A percentile compares a stretch with the other conserved stretches of the same genome.
Conservation (phyloP, 2,797 vertebrate species). For the Pelochelys cantorii region DNA sequence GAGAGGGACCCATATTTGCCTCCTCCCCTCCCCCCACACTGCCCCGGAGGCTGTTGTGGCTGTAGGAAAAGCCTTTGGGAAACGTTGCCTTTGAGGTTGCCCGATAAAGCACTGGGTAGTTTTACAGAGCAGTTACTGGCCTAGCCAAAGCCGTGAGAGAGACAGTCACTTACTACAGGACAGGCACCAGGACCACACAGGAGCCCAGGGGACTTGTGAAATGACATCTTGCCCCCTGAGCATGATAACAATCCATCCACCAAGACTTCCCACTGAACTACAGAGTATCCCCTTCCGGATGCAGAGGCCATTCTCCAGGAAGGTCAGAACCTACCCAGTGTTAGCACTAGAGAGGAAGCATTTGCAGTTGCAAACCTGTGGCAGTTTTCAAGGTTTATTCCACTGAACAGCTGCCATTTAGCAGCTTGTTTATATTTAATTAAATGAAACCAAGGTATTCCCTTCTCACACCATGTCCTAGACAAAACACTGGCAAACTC, state of each 20-base stretch:
- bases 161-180: background rate
- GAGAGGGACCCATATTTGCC: too few species aligned
- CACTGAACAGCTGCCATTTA: background rate
- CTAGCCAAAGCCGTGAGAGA: accelerated
- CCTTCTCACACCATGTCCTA: background rate
- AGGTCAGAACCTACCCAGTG: background rate
- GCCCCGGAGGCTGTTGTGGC: too few species aligned
- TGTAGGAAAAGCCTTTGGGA: too few species aligned
- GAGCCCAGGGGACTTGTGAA: background rate
- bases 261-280: background rate
- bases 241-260: background rate
- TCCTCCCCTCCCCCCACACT: too few species aligned
- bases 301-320: background rate
- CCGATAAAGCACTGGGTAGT: background rate
- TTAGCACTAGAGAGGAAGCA: background rate
- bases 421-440: background rate
- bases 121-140: background rate
- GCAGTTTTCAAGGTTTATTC: background rate
- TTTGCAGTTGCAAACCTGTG: background rate
- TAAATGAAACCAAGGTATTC: background rate
- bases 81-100: background rate
- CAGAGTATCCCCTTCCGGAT: background rate
- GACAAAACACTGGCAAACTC: background rate
- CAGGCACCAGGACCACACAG: background rate
- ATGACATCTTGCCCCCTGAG: background rate